These are phyloP conservation scores for Helostoma temminkii DNA, from an alignment of 2,797 vertebrate genomes.

Conservation along the genomic window DNA sequence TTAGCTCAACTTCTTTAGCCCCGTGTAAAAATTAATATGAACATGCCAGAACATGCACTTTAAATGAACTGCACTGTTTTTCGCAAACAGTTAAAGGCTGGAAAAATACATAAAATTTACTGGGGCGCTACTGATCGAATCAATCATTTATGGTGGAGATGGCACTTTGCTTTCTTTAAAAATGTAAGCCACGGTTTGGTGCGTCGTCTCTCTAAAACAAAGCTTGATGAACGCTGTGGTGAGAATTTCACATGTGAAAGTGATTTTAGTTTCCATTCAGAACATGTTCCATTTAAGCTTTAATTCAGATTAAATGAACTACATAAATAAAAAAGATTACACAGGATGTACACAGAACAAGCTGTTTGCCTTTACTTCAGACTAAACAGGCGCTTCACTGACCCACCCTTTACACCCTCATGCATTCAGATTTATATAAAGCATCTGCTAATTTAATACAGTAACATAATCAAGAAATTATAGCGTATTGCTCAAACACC, in stretches of 20 bases:
- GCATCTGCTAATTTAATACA: conserved; percentile 38
- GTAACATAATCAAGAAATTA: conserved; percentile 29
- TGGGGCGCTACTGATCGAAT: conserved; percentile 13
- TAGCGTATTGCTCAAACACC: conserved; percentile 19
- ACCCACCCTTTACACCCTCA: background rate
- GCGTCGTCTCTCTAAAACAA: background rate
- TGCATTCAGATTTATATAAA: conserved; percentile 10
- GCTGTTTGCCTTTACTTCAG: conserved; percentile 4
- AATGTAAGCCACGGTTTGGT: background rate
- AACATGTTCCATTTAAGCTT: background rate
- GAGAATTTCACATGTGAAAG: background rate
- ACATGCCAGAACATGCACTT: background rate
- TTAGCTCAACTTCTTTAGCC: conserved; percentile 26
- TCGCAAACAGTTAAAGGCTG: background rate
- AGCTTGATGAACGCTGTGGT: background rate
- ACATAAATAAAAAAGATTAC: conserved; percentile 5
- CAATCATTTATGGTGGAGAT: conserved; percentile 13
- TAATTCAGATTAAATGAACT: background rate
- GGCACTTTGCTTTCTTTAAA: too few relatives aligned
- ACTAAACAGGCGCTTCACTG: background rate
- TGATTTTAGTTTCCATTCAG: background rate
- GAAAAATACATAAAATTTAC: background rate
- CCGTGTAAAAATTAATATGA: conserved; percentile 1
- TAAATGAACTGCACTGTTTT: conserved; percentile 9
- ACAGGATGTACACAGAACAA: conserved; percentile 1